Evolutionary conservation across 2,797 vertebrate genomes (phyloP).

Genomic region (Melanogrammus aeglefinus): DNA sequence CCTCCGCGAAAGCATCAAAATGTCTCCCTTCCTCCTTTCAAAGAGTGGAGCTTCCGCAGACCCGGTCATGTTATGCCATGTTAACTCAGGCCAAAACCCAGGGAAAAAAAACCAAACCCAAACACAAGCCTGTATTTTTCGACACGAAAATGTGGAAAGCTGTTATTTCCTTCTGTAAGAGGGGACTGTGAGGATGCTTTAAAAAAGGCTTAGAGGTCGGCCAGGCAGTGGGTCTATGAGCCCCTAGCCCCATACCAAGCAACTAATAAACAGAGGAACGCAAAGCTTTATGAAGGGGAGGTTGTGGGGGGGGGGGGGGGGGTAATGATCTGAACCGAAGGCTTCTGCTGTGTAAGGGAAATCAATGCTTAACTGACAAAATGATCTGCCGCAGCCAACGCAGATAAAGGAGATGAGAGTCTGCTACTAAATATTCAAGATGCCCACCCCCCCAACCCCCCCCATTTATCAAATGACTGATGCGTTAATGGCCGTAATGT

Average conservation of each 20-base stretch:
- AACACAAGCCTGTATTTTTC: no score
- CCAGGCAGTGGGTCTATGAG: slow-evolving; percentile 36
- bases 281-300: slow-evolving; percentile 67
- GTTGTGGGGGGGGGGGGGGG: slow-evolving; percentile 26
- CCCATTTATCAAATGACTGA: slow-evolving; percentile 63
- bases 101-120: not conserved
- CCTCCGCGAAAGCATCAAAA: not conserved
- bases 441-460: slow-evolving; percentile 8
- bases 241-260: slow-evolving; percentile 41
- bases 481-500: slow-evolving; percentile 43
- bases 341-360: slow-evolving; percentile 73
- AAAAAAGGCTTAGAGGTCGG: no score
- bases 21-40: not conserved
- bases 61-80: no score
- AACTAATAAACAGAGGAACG: slow-evolving; percentile 69
- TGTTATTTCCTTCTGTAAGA: not conserved
- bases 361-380: slow-evolving; percentile 73
- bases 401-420: slow-evolving; percentile 46
- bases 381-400: slow-evolving; percentile 67
- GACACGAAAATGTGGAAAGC: not conserved
- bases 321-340: slow-evolving; percentile 69
- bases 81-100: not conserved
- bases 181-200: not conserved
- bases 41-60: no score
- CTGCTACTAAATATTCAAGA: slow-evolving; percentile 68